These are phyloP conservation scores for Zaprionus lineosus DNA, from an alignment of 2,888 invertebrate genomes.

Conservation along the genomic window DNA sequence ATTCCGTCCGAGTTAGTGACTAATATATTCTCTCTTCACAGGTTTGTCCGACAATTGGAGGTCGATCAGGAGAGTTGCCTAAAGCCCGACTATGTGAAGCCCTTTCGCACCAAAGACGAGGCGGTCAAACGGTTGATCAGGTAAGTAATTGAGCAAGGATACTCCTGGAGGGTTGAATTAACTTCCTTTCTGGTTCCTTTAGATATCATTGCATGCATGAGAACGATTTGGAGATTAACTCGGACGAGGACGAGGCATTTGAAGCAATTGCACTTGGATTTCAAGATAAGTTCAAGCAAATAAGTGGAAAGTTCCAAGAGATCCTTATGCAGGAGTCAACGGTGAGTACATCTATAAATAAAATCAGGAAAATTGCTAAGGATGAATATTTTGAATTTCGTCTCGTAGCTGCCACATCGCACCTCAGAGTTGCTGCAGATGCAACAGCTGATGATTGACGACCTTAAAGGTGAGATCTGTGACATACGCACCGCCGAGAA, in stretches of 20 bases:
- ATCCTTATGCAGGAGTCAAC: slow-evolving; percentile 90
- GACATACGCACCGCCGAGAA: slow-evolving; percentile 84
- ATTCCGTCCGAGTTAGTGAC: background rate
- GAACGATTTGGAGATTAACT: slow-evolving; percentile 85
- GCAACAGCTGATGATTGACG: slow-evolving; percentile 88
- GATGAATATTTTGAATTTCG: background rate
- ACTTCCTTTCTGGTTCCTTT: background rate
- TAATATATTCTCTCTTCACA: slow-evolving; percentile 74
- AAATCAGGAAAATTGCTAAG: no score
- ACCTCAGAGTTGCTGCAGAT: slow-evolving; percentile 91
- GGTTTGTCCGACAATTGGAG: slow-evolving; percentile 89
- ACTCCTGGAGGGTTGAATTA: background rate
- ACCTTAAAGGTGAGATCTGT: slow-evolving; percentile 87
- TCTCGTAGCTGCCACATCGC: slow-evolving; percentile 85
- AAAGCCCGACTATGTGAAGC: slow-evolving; percentile 88
- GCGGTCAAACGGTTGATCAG: slow-evolving; percentile 89
- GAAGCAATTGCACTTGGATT: slow-evolving; percentile 87
- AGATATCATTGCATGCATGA: slow-evolving; percentile 89
- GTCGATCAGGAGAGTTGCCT: slow-evolving; percentile 89
- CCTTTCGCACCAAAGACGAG: slow-evolving; percentile 88
- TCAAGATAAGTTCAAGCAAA: slow-evolving; percentile 87
- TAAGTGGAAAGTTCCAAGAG: slow-evolving; percentile 89
- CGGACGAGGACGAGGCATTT: slow-evolving; percentile 88
- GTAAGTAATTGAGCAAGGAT: slow-evolving; percentile 32
- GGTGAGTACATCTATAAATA: no score